Evolutionary conservation across 2,113 vertebrate species (phyloP).

Genomic region (Tragulus kanchil): DNA sequence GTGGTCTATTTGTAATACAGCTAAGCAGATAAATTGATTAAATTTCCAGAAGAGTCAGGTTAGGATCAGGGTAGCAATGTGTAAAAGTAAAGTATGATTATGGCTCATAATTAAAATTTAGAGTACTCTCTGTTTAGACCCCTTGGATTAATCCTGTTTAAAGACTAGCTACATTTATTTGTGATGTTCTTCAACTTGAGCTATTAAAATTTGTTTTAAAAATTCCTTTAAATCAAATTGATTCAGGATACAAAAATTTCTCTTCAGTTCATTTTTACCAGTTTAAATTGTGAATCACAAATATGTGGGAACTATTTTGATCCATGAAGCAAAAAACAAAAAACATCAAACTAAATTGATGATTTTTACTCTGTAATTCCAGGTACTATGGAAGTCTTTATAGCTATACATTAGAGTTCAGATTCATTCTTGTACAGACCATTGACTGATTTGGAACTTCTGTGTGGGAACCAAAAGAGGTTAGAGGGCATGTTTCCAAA

Average conservation of each 20-base stretch:
- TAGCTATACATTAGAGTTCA: not conserved
- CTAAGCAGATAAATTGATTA: not conserved
- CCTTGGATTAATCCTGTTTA: not conserved
- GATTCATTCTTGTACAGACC: not conserved
- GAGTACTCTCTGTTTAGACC: not conserved
- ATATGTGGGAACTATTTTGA: constrained; percentile 63
- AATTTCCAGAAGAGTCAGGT: not conserved
- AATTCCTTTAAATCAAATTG: constrained; percentile 23
- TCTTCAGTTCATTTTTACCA: constrained; percentile 36
- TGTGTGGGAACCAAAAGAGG: constrained; percentile 36
- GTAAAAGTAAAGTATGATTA: not conserved
- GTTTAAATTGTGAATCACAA: constrained; percentile 59
- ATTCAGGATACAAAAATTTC: constrained; percentile 32
- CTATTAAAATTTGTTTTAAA: constrained; percentile 43
- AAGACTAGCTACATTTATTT: constrained; percentile 35
- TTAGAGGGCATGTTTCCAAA: constrained; percentile 54
- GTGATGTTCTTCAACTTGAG: constrained; percentile 39
- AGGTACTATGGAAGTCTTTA: not conserved
- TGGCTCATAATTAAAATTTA: not conserved
- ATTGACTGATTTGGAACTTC: constrained; percentile 42
- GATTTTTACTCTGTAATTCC: constrained; percentile 51
- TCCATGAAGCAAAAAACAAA: constrained; percentile 50
- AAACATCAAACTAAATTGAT: constrained; percentile 50
- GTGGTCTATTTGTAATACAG: not conserved
- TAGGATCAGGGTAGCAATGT: not conserved